Conservation (phyloP, 2,797 vertebrate genomes). For the Myotis myotis region DNA sequence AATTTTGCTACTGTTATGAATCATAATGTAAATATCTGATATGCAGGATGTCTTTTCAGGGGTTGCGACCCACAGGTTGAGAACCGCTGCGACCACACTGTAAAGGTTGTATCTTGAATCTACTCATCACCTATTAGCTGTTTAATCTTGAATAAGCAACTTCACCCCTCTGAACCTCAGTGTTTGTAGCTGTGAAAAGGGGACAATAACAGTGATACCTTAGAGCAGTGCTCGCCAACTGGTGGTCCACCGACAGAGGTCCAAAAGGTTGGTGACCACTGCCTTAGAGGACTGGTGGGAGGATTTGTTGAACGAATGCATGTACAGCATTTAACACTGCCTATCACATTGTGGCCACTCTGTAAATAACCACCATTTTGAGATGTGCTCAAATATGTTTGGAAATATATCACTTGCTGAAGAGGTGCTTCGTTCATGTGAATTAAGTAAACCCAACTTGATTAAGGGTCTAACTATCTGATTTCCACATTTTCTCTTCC, state of each 20-base stretch:
- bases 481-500: not conserved
- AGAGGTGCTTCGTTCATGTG: not conserved
- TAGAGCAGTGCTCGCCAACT: not conserved
- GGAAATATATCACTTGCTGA: not conserved
- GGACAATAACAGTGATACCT: not conserved
- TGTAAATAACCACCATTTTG: not conserved
- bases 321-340: not conserved
- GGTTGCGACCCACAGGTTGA: too few relatives aligned
- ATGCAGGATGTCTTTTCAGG: too few relatives aligned
- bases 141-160: not conserved
- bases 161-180: not conserved
- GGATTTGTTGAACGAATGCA: not conserved
- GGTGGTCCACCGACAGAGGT: too few relatives aligned
- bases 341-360: not conserved
- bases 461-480: not conserved
- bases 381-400: not conserved
- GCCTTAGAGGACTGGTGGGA: not conserved
- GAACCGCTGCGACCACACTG: too few relatives aligned
- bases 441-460: constrained; percentile 1
- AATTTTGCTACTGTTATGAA: too few relatives aligned
- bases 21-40: too few relatives aligned
- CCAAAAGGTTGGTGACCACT: too few relatives aligned
- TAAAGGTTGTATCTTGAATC: not conserved
- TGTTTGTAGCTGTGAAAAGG: not conserved
- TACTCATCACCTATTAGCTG: not conserved